Base-by-base conservation (phyloP, 30 jellyfish, hydroid and myxozoan species). In the Sanderia malayensis region DNA sequence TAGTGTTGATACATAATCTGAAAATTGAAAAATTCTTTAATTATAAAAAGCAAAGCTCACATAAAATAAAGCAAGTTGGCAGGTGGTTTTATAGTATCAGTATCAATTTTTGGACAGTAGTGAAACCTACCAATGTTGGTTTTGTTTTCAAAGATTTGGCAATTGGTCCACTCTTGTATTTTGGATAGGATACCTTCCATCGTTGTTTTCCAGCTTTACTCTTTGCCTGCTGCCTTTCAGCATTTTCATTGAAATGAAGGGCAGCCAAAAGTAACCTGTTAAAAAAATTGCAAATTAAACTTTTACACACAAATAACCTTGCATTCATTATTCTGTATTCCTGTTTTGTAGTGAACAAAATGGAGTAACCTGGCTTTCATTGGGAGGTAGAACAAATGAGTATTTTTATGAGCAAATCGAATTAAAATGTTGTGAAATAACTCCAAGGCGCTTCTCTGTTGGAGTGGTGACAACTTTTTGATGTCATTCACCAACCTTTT, bases 181-280 rank as follows among this genome's bases (percentile, higher is more conserved):
- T 66, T 1, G 78, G 78, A 20, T 66, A 44, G 61, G 55, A 28
- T 34, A 66, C 31, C 31, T 44, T 66, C 78, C 78, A 66, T 37
- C 44, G 61, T 53, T 66, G 62, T 44, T 66, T 66, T 29, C 75
- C 75, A 29, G 11, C 23, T 15, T 63, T 27, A 10, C 57, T 63
- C 58, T 25, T 31, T 29, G 75, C 75, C 22, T 63, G 75, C 24
- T 31, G 26, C 30, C 49, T 63, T 57, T n/a, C n/a, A n/a, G n/a
- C n/a, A n/a, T n/a, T n/a, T n/a, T n/a, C n/a, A n/a, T n/a, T n/a
- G n/a, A n/a, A 63, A 23, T 63, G 58, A 63, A 63, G 27, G 26
- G 61, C 49, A 63, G 75, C 75, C 57, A 63, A 31, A 20, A 24
- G 29, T 57, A 63, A 63, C 15, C 75, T 63, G 57, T 15, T 63